phyloP scores from a whole-genome alignment of 35 echinoderm and acorn worm species.

The Patiria miniata region DNA sequence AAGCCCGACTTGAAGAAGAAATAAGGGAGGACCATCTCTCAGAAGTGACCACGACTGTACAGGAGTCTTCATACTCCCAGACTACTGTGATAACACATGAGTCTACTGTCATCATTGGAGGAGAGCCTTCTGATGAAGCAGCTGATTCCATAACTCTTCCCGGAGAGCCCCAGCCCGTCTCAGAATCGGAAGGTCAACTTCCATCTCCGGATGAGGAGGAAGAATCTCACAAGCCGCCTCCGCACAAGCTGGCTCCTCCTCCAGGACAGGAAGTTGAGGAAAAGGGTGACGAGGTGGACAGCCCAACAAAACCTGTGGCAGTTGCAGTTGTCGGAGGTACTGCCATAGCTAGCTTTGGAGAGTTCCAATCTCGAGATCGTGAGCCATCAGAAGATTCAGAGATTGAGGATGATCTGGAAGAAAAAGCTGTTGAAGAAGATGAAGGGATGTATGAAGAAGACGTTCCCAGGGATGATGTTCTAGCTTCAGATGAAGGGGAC shows the following conservation, averaged over 20 bases:
- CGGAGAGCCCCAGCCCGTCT: slow-evolving; percentile 64
- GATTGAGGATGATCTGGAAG: slow-evolving; percentile 7
- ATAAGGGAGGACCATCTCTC: background rate
- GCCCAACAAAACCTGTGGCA: slow-evolving; percentile 80
- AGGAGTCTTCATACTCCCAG: background rate
- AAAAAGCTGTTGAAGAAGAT: slow-evolving; percentile 33
- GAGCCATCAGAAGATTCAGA: background rate
- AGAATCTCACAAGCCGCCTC: slow-evolving; percentile 41
- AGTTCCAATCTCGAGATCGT: background rate
- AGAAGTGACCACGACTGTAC: background rate
- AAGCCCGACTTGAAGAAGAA: slow-evolving; percentile 18
- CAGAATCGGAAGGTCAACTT: slow-evolving; percentile 59
- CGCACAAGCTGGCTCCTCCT: slow-evolving; percentile 25
- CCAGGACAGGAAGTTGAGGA: slow-evolving; percentile 31
- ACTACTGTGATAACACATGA: slow-evolving; percentile 10
- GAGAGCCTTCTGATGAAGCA: slow-evolving; percentile 43
- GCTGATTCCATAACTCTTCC: slow-evolving; percentile 79
- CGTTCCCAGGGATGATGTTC: slow-evolving; percentile 2
- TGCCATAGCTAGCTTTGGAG: background rate
- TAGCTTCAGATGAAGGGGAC: slow-evolving; percentile 30
- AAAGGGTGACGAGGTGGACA: slow-evolving; percentile 77
- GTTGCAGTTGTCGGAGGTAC: slow-evolving; percentile 15
- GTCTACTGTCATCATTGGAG: background rate
- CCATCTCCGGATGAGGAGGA: slow-evolving; percentile 46
- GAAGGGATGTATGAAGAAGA: slow-evolving; percentile 34